Base-by-base conservation (phyloP, 2,797 vertebrate species). In the Microctenopoma steveboyesi region DNA sequence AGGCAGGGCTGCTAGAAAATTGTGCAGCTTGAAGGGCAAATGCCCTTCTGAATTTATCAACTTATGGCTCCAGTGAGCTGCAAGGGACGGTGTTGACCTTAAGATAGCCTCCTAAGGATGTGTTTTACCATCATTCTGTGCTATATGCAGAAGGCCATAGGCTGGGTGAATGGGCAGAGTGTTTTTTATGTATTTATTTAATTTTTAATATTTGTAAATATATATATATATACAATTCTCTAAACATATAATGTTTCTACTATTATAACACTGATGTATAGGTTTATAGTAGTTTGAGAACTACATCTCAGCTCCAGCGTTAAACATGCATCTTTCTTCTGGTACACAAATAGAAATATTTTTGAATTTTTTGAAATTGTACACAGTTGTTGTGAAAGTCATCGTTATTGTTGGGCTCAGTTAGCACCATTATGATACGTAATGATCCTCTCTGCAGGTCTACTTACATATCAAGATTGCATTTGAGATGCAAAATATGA, bases 21-120 rank as follows among this genome's bases (percentile, higher is more conserved):
- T 91, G 92, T 91, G 79, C 83, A 56, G 88, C 88, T 93, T 94
- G 93, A 94, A 94, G 93, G 92, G 93, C 93, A 94, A 94, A 94
- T 90, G 90, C 91, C 92, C 91, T 73, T 85, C 91, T 93, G 92
- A 92, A 94, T 92, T 93, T 90, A 94, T 94, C 93, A 94, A 92
- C 91, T 92, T 90, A 92, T 84, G 89, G 90, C 87, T 92, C 84
- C 76, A 90, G 80, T 90, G 88, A 92, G 88, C 89, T 92, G 86
- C 82, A 63, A 89, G 90, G 88, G 88, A 91, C 83, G 85, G 80
- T 91, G 91, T 91, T 90, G 92, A 94, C 93, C 93, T 93, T 93
- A 93, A 92, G 88, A 91, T 92, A 91, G 85, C 89, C 85, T 92
- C 88, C 83, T 89, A 87, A 90, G 87, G 82, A 91, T 84, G 80